Conservation (phyloP, 2,113 vertebrate species). For the Phasianus colchicus region DNA sequence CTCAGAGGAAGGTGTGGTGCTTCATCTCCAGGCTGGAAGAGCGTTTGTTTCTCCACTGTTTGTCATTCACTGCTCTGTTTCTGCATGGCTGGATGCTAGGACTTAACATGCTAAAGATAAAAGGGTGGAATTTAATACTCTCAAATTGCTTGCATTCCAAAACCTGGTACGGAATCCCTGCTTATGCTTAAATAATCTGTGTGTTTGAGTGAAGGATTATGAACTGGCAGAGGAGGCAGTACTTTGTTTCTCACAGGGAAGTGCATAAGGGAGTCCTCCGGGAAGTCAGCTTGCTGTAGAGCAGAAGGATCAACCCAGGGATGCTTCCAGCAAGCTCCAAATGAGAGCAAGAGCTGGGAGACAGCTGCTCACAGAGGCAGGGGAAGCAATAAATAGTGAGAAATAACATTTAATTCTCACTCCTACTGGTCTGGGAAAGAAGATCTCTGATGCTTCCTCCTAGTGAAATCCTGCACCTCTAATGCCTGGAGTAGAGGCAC, state of each 20-base stretch:
- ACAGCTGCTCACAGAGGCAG: conserved; percentile 18
- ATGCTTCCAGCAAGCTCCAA: neutral
- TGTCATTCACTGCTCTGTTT: neutral
- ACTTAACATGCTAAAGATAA: neutral
- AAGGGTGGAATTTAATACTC: neutral
- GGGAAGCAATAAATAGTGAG: neutral
- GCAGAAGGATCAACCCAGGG: conserved; percentile 1
- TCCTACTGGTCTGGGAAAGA: neutral
- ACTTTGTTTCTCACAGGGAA: neutral
- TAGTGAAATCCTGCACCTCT: neutral
- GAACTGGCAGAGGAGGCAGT: neutral
- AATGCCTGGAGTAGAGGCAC: neutral
- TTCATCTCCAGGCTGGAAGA: neutral
- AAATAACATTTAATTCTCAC: conserved; percentile 10
- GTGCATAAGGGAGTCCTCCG: neutral
- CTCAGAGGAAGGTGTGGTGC: fast-evolving
- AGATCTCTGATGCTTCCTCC: neutral
- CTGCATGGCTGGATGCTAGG: neutral
- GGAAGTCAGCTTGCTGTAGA: neutral
- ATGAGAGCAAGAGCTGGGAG: neutral
- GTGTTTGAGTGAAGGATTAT: conserved; percentile 37
- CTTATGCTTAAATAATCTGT: conserved; percentile 39
- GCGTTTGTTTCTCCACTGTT: fast-evolving
- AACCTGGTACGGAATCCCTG: conserved; percentile 7
- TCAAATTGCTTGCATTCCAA: neutral